Percentiles rank a stretch among this genome's conserved stretches.
Evolutionary conservation across 37 sponge, comb jelly and placozoan species (phyloP).

Genomic region (Hexactinellida sp.): DNA sequence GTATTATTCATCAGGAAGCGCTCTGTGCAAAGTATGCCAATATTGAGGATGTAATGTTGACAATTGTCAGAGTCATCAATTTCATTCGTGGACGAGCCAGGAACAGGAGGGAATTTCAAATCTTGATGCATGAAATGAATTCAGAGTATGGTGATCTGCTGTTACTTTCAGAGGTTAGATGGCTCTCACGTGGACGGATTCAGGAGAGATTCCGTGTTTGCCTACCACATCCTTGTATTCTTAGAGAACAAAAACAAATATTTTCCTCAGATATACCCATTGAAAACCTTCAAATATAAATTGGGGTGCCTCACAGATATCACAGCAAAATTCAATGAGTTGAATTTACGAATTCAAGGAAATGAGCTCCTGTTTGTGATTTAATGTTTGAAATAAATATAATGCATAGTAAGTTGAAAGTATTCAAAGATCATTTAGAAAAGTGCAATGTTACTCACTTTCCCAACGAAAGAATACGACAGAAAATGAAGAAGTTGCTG

Average conservation of each 20-base stretch:
- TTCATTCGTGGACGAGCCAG: neutral
- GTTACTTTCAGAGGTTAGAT: neutral
- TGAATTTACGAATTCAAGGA: no score
- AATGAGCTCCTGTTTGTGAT: no score
- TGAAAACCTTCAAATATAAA: neutral
- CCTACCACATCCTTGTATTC: neutral
- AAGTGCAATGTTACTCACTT: neutral
- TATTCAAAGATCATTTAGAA: no score
- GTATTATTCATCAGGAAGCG: neutral
- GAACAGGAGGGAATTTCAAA: neutral
- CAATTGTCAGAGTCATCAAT: neutral
- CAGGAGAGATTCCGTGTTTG: neutral
- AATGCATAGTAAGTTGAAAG: no score
- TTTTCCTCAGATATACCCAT: neutral
- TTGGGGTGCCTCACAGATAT: neutral
- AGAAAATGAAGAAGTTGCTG: neutral
- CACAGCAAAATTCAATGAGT: no score
- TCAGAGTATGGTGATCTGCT: neutral
- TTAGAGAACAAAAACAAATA: neutral
- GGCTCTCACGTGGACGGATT: neutral
- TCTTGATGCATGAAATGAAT: neutral
- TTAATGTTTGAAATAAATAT: no score
- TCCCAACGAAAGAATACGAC: neutral
- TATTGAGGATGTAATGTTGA: neutral
- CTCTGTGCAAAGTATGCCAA: neutral